Evolutionary conservation across 1,140 invertebrate genomes (phyloP).

Genomic region (Asbolus verrucosus): DNA sequence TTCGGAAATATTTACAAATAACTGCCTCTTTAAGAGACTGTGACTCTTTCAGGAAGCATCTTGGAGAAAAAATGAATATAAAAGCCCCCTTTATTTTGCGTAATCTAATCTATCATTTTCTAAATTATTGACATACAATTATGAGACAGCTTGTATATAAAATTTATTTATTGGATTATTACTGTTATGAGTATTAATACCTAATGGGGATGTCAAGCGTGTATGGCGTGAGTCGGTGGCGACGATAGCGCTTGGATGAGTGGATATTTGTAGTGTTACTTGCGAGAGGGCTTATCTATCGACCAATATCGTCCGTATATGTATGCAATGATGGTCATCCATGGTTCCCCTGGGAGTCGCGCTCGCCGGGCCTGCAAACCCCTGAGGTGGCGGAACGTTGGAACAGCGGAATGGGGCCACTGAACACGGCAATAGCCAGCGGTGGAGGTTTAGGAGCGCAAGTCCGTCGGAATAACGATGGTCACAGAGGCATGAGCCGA

Average conservation of each 20-base stretch:
- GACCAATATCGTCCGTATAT: conserved; percentile 50
- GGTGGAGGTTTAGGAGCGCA: conserved; percentile 30
- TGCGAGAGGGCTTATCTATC: conserved; percentile 43
- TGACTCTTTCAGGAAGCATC: too few species aligned
- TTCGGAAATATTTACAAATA: too few species aligned
- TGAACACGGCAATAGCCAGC: conserved; percentile 42
- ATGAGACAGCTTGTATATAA: too few species aligned
- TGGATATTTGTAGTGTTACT: conserved; percentile 36
- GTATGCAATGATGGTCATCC: conserved; percentile 52
- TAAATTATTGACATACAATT: too few species aligned
- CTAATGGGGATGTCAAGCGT: background rate
- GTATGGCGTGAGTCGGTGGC: background rate
- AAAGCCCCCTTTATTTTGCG: too few species aligned
- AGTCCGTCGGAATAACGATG: conserved; percentile 32
- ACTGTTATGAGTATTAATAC: conserved; percentile 1
- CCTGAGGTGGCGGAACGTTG: conserved; percentile 41
- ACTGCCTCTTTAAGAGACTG: too few species aligned
- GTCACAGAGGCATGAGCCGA: conserved; percentile 37
- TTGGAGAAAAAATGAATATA: too few species aligned
- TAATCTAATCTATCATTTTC: too few species aligned
- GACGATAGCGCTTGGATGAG: conserved; percentile 1
- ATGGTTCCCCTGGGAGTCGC: conserved; percentile 46
- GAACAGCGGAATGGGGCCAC: conserved; percentile 40
- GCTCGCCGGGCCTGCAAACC: conserved; percentile 42
- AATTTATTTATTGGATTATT: too few species aligned